Percentiles rank a stretch among this genome's conserved stretches.
Conservation (phyloP, 2,888 invertebrate species). For the Autographa pulchrina region DNA sequence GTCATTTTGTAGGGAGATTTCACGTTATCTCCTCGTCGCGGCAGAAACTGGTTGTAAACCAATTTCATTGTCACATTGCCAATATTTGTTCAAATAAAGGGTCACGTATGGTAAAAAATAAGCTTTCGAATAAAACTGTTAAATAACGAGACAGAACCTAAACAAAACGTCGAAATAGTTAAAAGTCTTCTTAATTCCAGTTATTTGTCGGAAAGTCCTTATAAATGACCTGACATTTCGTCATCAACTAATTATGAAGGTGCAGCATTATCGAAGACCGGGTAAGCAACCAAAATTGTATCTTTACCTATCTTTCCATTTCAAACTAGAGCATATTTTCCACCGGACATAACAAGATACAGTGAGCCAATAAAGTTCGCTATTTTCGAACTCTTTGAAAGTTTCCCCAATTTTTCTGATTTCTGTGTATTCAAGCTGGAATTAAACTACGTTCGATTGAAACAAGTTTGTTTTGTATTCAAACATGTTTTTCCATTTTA, state of each 20-base stretch:
- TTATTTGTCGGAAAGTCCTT: too few relatives aligned
- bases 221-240: too few relatives aligned
- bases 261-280: too few relatives aligned
- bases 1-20: not conserved
- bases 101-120: not conserved
- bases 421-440: constrained; percentile 18
- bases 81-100: not conserved
- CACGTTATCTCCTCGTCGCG: not conserved
- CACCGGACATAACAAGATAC: not conserved
- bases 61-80: not conserved
- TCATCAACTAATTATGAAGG: too few relatives aligned
- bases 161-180: too few relatives aligned
- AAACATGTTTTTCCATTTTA: constrained; percentile 41
- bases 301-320: not conserved
- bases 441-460: constrained; percentile 29
- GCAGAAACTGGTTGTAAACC: not conserved
- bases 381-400: constrained; percentile 19
- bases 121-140: not conserved
- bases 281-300: not conserved
- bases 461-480: constrained; percentile 35
- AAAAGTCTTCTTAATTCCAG: too few relatives aligned
- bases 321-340: not conserved
- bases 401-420: constrained; percentile 12
- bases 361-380: constrained; percentile 13
- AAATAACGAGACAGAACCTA: not conserved